Base-by-base conservation (phyloP, 2,797 vertebrate genomes). In the Cuniculus paca region DNA sequence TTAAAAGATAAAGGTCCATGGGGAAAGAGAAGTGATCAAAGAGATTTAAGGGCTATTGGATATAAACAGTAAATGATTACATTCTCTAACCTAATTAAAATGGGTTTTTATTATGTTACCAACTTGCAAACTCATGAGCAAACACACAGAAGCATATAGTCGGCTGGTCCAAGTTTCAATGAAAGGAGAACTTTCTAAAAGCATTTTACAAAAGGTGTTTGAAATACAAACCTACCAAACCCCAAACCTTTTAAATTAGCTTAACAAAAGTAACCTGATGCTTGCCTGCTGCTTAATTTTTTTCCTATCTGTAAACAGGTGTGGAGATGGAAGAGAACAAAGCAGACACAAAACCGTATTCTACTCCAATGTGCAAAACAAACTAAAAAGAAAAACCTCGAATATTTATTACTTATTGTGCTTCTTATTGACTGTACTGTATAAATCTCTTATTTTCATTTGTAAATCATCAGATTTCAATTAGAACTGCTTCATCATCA, bases 291-390 rank as follows among this genome's bases (percentile, higher is more conserved):
- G 28, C 68, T n/a, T 92, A 52, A 52, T 77, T n/a, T 24, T 39
- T 24, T 28, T 83, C 90, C 63, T 94, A 96, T 98, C 95, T 89
- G 86, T 81, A 97, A 98, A 97, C 97, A 98, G 98, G 98, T 98
- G 98, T 98, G 97, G 96, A 98, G 95, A 97, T 93, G 97, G 97
- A 97, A 98, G 89, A 97, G 98, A 98, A 98, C 95, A 98, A 98
- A 95, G 96, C 95, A 97, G 92, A 97, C 93, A 96, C 82, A 97
- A 91, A 97, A 93, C 81, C 83, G 2, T 81, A 94, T 95, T 98
- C 91, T 95, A 50, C 45, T 63, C 97, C 85, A 60, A 95, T 68
- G 91, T 96, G 95, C 96, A 96, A 94, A 97, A 97, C 96, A 98
- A 97, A 70, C 92, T 86, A 92, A 95, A 28, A 87, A 80, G 86